A percentile compares a stretch with the other conserved stretches of the same genome.
phyloP scores from a whole-genome alignment of 2,888 invertebrate species.

The Blastobasis lacticolella region DNA sequence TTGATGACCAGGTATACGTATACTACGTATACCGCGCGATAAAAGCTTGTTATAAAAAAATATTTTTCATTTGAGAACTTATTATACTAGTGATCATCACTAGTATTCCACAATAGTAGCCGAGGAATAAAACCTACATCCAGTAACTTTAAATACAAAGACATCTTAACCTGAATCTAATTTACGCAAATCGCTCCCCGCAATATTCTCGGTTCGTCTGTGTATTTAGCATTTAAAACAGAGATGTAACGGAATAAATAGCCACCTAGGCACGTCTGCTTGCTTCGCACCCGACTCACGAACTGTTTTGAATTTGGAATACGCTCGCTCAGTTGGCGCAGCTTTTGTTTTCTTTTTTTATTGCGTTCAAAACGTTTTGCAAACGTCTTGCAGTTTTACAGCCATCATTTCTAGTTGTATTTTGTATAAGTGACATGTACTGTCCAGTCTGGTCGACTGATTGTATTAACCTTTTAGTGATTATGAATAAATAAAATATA shows the following conservation, averaged over 20 bases:
- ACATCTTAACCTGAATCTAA: conserved; percentile 29
- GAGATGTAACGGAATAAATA: conserved; percentile 63
- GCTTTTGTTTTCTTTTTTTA: conserved; percentile 32
- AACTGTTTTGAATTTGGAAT: conserved; percentile 70
- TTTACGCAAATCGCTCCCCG: conserved; percentile 51
- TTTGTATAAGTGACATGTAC: too few species aligned
- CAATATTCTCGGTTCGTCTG: conserved; percentile 58
- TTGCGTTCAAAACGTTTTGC: conserved; percentile 20
- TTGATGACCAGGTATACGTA: too few species aligned
- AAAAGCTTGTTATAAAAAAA: too few species aligned
- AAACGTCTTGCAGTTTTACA: conserved; percentile 15
- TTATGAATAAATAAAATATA: too few species aligned
- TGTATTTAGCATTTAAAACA: conserved; percentile 56
- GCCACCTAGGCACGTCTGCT: conserved; percentile 53
- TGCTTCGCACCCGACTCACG: conserved; percentile 61
- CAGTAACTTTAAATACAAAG: too few species aligned
- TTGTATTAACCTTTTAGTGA: too few species aligned
- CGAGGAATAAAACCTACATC: too few species aligned
- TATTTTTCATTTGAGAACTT: too few species aligned
- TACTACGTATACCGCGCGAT: too few species aligned
- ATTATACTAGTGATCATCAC: too few species aligned
- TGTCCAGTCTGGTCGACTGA: too few species aligned
- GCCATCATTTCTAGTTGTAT: conserved; percentile 1
- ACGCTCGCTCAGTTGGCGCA: conserved; percentile 43
- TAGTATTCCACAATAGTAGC: too few species aligned